Evolutionary conservation across 2,888 invertebrate genomes (phyloP).

Genomic region (Machimus atricapillus): DNA sequence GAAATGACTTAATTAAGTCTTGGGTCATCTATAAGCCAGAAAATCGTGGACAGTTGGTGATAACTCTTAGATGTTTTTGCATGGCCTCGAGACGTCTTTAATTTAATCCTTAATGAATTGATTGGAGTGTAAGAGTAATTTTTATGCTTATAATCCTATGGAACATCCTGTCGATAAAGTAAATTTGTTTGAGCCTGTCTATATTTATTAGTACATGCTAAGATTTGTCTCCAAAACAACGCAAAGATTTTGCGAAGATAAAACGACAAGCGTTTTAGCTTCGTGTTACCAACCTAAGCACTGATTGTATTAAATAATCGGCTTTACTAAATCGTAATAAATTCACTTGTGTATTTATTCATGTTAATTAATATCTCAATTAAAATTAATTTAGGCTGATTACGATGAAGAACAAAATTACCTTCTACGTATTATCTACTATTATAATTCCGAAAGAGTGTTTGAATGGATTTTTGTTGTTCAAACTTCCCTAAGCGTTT

Average conservation of each 20-base stretch:
- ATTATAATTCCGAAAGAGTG: too few relatives aligned
- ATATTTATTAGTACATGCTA: neutral
- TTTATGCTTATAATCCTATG: neutral
- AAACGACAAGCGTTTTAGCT: neutral
- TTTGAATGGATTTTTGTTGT: too few relatives aligned
- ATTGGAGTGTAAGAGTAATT: neutral
- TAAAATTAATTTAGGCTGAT: too few relatives aligned
- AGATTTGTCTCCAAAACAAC: neutral
- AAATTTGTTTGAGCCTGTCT: neutral
- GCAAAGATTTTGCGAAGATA: neutral
- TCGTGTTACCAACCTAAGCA: neutral
- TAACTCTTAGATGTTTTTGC: neutral
- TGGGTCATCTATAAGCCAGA: neutral
- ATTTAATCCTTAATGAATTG: neutral
- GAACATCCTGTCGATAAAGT: neutral
- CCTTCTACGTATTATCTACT: too few relatives aligned
- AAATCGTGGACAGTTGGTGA: neutral
- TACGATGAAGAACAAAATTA: too few relatives aligned
- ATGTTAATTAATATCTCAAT: too few relatives aligned
- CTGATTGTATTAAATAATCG: too few relatives aligned
- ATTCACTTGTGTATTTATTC: too few relatives aligned
- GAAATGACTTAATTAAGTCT: neutral
- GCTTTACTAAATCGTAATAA: too few relatives aligned
- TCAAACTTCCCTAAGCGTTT: too few relatives aligned
- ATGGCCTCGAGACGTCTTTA: neutral